A percentile compares a stretch with the other conserved stretches of the same genome.
Conservation (phyloP, 2,797 vertebrate genomes). For the Labeo calbasu region DNA sequence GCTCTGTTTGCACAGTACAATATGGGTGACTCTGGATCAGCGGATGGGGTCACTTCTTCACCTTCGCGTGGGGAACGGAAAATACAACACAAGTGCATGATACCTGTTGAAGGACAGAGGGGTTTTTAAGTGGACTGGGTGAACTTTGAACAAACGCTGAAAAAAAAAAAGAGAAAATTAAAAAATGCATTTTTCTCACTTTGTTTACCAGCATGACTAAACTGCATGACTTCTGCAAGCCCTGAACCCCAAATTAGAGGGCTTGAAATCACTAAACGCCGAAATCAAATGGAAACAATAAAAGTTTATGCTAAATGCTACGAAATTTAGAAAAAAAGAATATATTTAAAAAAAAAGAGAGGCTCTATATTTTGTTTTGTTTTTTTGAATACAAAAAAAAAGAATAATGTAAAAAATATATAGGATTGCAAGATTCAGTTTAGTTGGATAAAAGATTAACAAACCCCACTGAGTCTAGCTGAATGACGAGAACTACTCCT, state of each 20-base stretch:
- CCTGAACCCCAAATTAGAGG: constrained; percentile 74
- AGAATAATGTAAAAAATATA: constrained; percentile 61
- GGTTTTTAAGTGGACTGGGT: constrained; percentile 59
- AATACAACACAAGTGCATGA: constrained; percentile 58
- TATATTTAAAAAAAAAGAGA: constrained; percentile 64
- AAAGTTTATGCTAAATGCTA: constrained; percentile 74
- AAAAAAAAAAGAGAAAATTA: constrained; percentile 65
- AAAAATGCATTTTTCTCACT: constrained; percentile 77
- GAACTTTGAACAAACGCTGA: constrained; percentile 67
- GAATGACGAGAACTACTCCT: constrained; percentile 54
- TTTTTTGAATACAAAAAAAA: constrained; percentile 46
- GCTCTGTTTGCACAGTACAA: constrained; percentile 40
- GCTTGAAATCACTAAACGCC: constrained; percentile 72
- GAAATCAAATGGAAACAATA: constrained; percentile 64
- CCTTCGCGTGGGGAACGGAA: constrained; percentile 52
- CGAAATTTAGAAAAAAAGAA: constrained; percentile 62
- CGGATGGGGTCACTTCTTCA: constrained; percentile 28
- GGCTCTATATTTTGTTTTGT: constrained; percentile 69
- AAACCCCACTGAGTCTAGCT: constrained; percentile 56
- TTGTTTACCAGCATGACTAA: constrained; percentile 85
- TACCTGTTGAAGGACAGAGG: constrained; percentile 63
- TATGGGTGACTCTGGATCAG: constrained; percentile 24
- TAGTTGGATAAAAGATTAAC: constrained; percentile 63
- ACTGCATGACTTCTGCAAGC: constrained; percentile 82
- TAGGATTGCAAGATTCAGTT: constrained; percentile 67